Conservation (phyloP, 1,140 invertebrate genomes). For the Drosophila virilis region DNA sequence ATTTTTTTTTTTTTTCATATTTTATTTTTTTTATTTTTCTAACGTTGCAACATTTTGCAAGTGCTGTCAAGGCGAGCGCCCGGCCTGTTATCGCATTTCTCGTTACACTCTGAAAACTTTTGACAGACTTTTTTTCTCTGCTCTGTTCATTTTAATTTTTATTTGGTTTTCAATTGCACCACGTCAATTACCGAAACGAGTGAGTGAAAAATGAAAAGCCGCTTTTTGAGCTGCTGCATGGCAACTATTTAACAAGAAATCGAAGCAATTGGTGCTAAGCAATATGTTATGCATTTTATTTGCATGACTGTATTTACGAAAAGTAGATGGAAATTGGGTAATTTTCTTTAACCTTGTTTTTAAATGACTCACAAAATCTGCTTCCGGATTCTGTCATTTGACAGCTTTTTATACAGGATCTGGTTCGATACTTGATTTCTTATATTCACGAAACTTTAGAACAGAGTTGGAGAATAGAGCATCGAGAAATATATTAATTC, state of each 20-base stretch:
- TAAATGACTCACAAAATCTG: neutral
- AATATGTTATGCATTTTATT: neutral
- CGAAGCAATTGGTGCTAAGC: neutral
- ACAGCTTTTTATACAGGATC: no score
- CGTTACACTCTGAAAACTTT: conserved; percentile 80
- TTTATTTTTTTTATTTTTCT: conserved; percentile 43
- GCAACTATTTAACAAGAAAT: neutral
- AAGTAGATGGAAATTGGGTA: neutral
- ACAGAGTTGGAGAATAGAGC: no score
- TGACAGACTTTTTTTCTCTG: conserved; percentile 35
- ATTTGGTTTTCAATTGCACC: conserved; percentile 58
- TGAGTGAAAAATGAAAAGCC: conserved; percentile 57
- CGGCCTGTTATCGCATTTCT: conserved; percentile 73
- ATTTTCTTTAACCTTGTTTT: neutral
- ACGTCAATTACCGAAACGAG: conserved; percentile 71
- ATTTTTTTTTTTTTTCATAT: no score
- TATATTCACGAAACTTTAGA: no score
- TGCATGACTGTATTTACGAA: neutral
- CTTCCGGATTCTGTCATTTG: no score
- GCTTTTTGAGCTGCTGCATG: conserved; percentile 21
- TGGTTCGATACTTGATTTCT: no score
- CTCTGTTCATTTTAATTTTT: conserved; percentile 25
- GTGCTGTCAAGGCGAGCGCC: conserved; percentile 48
- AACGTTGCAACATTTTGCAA: conserved; percentile 56
- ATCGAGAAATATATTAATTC: no score